Evolutionary conservation across 2,797 vertebrate species (phyloP).

Genomic region (Poeciliopsis infans): DNA sequence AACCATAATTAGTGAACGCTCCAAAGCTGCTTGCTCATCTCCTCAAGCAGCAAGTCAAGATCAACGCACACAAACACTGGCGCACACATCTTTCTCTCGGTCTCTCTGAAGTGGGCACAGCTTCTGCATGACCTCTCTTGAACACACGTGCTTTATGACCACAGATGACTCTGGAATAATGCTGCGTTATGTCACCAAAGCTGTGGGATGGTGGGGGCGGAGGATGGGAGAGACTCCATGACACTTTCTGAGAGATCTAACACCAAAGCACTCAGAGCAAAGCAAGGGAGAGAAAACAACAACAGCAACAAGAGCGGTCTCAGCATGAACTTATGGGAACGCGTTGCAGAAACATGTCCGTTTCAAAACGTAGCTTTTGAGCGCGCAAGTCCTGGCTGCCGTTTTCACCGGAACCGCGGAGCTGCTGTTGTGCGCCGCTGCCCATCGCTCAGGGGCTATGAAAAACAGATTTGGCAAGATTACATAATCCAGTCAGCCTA

Average conservation of each 20-base stretch:
- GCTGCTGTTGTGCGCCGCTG: slow-evolving; percentile 48
- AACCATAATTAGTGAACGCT: slow-evolving; percentile 66
- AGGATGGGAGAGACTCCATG: slow-evolving; percentile 38
- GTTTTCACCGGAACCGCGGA: slow-evolving; percentile 46
- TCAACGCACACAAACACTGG: slow-evolving; percentile 17
- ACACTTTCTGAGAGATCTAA: slow-evolving; percentile 62
- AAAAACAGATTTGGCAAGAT: slow-evolving; percentile 71
- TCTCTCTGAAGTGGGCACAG: slow-evolving; percentile 17
- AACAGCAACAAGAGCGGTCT: background rate
- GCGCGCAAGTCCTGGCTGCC: slow-evolving; percentile 40
- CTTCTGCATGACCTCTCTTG: slow-evolving; percentile 33
- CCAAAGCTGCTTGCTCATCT: slow-evolving; percentile 59
- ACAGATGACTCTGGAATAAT: slow-evolving; percentile 43
- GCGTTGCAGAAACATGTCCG: slow-evolving; percentile 5
- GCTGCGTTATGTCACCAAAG: slow-evolving; percentile 61
- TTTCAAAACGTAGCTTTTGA: slow-evolving; percentile 28
- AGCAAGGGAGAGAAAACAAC: background rate
- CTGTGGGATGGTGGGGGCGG: slow-evolving; percentile 12
- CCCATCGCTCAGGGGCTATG: slow-evolving; percentile 51
- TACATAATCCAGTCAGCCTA: slow-evolving; percentile 72
- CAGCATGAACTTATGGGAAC: background rate
- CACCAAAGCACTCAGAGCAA: slow-evolving; percentile 23
- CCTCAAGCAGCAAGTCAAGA: slow-evolving; percentile 58
- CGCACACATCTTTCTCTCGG: slow-evolving; percentile 1
- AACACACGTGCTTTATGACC: slow-evolving; percentile 45